phyloP scores from a whole-genome alignment of 2,888 invertebrate species.

The Meghimatium bilineatum region DNA sequence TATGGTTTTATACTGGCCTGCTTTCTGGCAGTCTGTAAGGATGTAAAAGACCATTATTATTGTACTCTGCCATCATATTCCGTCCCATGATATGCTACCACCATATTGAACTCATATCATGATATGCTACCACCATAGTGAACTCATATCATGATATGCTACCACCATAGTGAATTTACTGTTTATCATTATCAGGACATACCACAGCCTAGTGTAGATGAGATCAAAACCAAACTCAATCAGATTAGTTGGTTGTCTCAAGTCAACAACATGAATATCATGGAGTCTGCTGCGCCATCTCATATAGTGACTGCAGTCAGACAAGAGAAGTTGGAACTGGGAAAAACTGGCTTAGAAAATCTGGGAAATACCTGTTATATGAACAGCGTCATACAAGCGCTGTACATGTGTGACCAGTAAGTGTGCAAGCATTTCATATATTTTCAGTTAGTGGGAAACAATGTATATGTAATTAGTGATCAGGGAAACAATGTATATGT shows the following conservation, averaged over 20 bases:
- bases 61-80: too few species aligned
- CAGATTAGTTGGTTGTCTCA: conserved; percentile 63
- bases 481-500: too few species aligned
- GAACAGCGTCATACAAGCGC: conserved; percentile 90
- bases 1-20: too few species aligned
- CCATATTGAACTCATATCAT: too few species aligned
- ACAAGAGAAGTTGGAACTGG: conserved; percentile 70
- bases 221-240: conserved; percentile 61
- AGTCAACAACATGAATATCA: conserved; percentile 3
- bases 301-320: background rate
- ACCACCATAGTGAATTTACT: too few species aligned
- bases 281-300: background rate
- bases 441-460: too few species aligned
- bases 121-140: too few species aligned
- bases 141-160: too few species aligned
- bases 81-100: too few species aligned
- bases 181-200: conserved; percentile 58
- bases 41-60: too few species aligned
- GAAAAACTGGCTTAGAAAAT: conserved; percentile 87
- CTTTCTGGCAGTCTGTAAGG: too few species aligned
- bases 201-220: conserved; percentile 62
- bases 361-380: conserved; percentile 93
- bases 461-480: too few species aligned
- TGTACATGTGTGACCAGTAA: conserved; percentile 86
- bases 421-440: conserved; percentile 21